Percentiles rank a stretch among this genome's conserved stretches.
phyloP scores from a whole-genome alignment of 2,113 vertebrate species.

The Cyanoderma ruficeps region DNA sequence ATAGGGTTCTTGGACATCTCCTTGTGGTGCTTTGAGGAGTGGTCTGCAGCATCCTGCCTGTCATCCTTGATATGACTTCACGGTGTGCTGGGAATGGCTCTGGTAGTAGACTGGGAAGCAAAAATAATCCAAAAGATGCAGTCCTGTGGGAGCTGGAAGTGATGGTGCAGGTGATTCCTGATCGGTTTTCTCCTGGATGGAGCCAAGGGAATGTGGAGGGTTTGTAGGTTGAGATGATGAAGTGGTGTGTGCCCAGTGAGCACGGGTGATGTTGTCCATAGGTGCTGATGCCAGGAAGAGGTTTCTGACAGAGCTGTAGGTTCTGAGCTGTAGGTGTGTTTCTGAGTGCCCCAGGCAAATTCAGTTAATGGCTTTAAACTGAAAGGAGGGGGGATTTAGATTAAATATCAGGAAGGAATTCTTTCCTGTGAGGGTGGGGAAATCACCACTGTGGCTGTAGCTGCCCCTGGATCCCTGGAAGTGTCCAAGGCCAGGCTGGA shows the following conservation, averaged over 20 bases:
- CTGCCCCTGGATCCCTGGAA: not conserved
- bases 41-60: not conserved
- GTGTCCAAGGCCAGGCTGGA: not conserved
- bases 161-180: not conserved
- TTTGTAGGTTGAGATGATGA: not conserved
- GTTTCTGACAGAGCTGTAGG: not conserved
- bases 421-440: rapidly evolving
- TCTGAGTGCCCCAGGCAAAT: not conserved
- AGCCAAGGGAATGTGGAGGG: not conserved
- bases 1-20: not conserved
- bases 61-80: rapidly evolving
- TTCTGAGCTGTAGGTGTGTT: not conserved
- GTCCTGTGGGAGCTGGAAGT: not conserved
- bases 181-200: not conserved
- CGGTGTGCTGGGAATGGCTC: not conserved
- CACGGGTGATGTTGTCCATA: not conserved
- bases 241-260: rapidly evolving
- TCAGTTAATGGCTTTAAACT: not conserved
- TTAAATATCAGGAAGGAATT: not conserved
- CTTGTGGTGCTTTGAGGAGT: not conserved
- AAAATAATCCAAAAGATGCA: not conserved
- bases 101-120: not conserved
- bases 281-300: not conserved
- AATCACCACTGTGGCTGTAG: too few species aligned
- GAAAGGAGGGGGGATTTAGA: not conserved